phyloP scores from a whole-genome alignment of 2,797 vertebrate species.

The Passerculus sandwichensis region DNA sequence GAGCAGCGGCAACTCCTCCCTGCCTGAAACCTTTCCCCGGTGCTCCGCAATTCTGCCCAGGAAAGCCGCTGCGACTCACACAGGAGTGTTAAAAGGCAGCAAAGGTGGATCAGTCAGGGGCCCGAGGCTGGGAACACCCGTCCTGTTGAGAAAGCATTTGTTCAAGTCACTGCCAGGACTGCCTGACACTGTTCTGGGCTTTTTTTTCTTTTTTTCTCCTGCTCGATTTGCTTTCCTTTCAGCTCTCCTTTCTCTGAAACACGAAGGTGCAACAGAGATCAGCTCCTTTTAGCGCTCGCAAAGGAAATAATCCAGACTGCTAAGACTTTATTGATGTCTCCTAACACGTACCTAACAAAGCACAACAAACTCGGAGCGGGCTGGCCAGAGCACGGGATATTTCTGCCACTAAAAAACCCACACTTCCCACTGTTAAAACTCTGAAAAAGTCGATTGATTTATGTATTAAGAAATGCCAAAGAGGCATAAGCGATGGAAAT shows the following conservation, averaged over 20 bases:
- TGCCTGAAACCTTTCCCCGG: accelerated
- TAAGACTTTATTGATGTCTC: accelerated
- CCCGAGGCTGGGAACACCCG: accelerated
- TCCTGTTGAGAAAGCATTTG: accelerated
- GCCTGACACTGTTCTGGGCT: accelerated
- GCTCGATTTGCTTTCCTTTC: accelerated
- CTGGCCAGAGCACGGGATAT: accelerated
- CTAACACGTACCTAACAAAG: accelerated
- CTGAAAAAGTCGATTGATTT: no score
- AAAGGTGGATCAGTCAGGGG: accelerated
- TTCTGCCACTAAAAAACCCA: accelerated
- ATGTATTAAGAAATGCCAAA: no score
- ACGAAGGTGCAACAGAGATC: accelerated
- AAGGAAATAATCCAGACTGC: accelerated
- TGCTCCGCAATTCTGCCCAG: accelerated
- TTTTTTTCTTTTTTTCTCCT: accelerated
- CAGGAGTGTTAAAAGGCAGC: accelerated
- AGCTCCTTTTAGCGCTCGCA: accelerated
- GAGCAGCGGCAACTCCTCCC: accelerated
- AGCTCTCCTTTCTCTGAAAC: accelerated
- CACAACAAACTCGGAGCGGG: accelerated
- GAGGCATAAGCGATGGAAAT: accelerated
- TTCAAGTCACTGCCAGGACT: accelerated
- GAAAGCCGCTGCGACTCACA: accelerated
- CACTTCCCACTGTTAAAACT: accelerated